Evolutionary conservation across 2,888 invertebrate genomes (phyloP), one percentile per base, ranked within the genome.

Genomic region (Nymphalis c-album): DNA sequence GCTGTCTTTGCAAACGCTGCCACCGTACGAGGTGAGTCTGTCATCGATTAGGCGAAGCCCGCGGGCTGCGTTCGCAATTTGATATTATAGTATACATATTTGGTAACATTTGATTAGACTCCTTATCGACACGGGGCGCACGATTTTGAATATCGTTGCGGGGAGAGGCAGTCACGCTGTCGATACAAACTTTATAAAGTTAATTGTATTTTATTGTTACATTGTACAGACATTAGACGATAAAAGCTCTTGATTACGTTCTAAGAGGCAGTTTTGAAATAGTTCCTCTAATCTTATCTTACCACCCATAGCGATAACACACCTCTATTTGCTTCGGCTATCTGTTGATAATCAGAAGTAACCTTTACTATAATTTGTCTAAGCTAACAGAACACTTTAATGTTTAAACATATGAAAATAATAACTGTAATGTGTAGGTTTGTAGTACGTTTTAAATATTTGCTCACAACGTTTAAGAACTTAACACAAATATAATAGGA

Each of bases 1-100:
- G 77, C 75, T 89, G 76, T 91, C 89, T 71, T 78, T 85, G 50
- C 85, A 86, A 57, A 82, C 79, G 67, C 81, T 76, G 62, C 89
- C 88, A 60, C 85, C 87, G 63, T 78, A 79, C 72, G 78, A 77
- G 91, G 92, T 92, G 85, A 90, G 91, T 87, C 80, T 18, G 35
- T 10, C 47, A 51, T 51, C 51, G 26, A 64, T 64, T 64, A 61
- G 63, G 47, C 61, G 20, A 22, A 45, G n/a, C 57, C 87, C 84
- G 68, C 78, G 66, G 84, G 84, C 85, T 73, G 51, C 72, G 70
- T 72, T 75, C 79, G 82, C 80, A 78, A 81, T 83, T 82, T 84
- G 82, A 82, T 85, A 85, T 77, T 81, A 85, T 75, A 80, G 77
- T 84, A 72, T 70, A 71, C 74, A 75, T 88, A 86, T 90, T 88